Evolutionary conservation across 2,797 vertebrate genomes (phyloP), one percentile per base, ranked within the genome.

Genomic region (Alcedo atthis): DNA sequence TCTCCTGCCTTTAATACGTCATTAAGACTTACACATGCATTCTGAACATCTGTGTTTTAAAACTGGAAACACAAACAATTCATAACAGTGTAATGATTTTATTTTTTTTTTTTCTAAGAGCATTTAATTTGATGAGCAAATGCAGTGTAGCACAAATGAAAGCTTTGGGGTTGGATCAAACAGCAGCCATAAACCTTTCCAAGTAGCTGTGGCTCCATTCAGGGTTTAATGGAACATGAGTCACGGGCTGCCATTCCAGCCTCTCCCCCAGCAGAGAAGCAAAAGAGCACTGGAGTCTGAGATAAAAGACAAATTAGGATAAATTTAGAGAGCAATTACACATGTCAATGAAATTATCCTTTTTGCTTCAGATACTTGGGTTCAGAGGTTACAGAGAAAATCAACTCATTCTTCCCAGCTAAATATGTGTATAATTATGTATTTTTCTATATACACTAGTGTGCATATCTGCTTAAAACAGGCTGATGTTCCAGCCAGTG

Each of bases 171-270:
- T 43, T 84, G 80, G 71, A 88, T 89, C 68, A 95, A 92, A 74
- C 14, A 68, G 24, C 92, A 96, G 42, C 77, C 92, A 33, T 92
- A 96, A 93, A 81, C 66, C 46, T 93, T 92, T 95, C 77, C 78
- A 88, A 87, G 35, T 45, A 69, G 40, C 30, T 92, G 81, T 2
- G 42, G 59, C 57, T 87, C 40, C 61, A 76, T 93, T 82, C 67
- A 26, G 74, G 69, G 21, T 18, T 92, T 92, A 91, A 94, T 83
- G 64, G 80, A 81, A 68, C 40, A 80, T 91, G 89, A 95, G 78
- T 95, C 93, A 91, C 78, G 78, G 57, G 22, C 84, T 79, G 69
- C 45, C 37, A 59, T 93, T 91, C 4, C 17, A 89, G 43, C 10
- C 67, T 81, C 33, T 92, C 54, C 58, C 49, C 62, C 51, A 54